phyloP scores from a whole-genome alignment of 2,888 invertebrate species.

The Pocota personata region DNA sequence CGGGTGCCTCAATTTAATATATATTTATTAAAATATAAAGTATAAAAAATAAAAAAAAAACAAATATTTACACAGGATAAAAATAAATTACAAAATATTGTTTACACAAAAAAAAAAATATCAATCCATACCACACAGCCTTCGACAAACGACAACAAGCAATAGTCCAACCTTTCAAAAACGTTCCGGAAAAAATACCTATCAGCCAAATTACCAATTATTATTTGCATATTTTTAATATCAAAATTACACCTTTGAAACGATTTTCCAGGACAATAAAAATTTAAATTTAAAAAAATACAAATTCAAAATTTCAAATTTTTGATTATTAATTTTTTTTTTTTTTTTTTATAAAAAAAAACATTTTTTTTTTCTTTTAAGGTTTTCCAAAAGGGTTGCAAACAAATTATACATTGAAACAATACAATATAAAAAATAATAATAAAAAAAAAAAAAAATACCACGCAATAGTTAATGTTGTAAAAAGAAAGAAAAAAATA shows the following conservation, averaged over 20 bases:
- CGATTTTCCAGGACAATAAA: slow-evolving; percentile 59
- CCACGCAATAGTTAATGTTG: slow-evolving; percentile 68
- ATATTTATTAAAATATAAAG: slow-evolving; percentile 76
- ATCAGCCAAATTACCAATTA: slow-evolving; percentile 44
- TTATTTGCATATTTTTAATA: slow-evolving; percentile 31
- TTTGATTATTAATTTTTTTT: slow-evolving; percentile 16
- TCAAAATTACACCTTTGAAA: slow-evolving; percentile 70
- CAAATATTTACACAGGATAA: slow-evolving; percentile 69
- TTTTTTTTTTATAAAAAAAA: neutral
- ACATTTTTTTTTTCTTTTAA: slow-evolving; percentile 2
- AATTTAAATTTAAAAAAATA: neutral
- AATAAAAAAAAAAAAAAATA: slow-evolving; percentile 19
- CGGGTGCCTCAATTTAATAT: slow-evolving; percentile 81
- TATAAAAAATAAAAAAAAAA: slow-evolving; percentile 66
- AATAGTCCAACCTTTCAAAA: slow-evolving; percentile 81
- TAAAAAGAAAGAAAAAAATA: slow-evolving; percentile 50
- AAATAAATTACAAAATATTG: slow-evolving; percentile 28
- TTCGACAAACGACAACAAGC: slow-evolving; percentile 30
- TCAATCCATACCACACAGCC: slow-evolving; percentile 24
- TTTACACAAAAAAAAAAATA: slow-evolving; percentile 11
- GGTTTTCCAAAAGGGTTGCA: slow-evolving; percentile 62
- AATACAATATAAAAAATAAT: slow-evolving; percentile 16
- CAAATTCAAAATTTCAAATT: slow-evolving; percentile 59
- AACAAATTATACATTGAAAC: slow-evolving; percentile 32
- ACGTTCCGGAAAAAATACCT: slow-evolving; percentile 78